Percentiles rank a stretch among this genome's conserved stretches.
Conservation (phyloP, 2,888 invertebrate genomes). For the Malacosoma neustria region DNA sequence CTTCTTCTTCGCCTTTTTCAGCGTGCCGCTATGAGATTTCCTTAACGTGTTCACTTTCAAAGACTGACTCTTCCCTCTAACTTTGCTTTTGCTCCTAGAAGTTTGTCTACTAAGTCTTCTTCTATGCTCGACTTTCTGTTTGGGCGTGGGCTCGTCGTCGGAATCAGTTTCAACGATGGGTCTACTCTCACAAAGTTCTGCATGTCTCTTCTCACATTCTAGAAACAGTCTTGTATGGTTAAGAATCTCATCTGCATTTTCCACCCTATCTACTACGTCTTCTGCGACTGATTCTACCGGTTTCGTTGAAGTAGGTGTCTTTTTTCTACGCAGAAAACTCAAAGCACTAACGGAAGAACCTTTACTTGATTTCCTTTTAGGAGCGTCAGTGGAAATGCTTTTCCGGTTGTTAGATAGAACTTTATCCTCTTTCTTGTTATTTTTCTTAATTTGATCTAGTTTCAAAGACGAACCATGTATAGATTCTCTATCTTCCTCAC, state of each 20-base stretch:
- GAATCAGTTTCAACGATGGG: conserved; percentile 51
- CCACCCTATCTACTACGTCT: conserved; percentile 35
- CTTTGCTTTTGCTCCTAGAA: conserved; percentile 65
- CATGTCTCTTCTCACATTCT: conserved; percentile 53
- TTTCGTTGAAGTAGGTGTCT: conserved; percentile 51
- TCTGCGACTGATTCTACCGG: conserved; percentile 57
- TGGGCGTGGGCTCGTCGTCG: conserved; percentile 51
- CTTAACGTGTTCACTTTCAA: conserved; percentile 59
- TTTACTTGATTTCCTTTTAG: conserved; percentile 62
- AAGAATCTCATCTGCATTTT: conserved; percentile 46
- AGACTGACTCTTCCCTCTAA: conserved; percentile 58
- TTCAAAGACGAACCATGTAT: conserved; percentile 52
- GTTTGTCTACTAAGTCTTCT: conserved; percentile 60
- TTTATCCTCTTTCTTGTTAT: conserved; percentile 58
- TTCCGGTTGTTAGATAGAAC: conserved; percentile 40
- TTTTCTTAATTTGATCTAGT: conserved; percentile 50
- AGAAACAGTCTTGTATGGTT: conserved; percentile 52
- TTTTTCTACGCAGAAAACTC: conserved; percentile 57
- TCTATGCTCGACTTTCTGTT: conserved; percentile 48
- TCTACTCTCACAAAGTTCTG: conserved; percentile 33
- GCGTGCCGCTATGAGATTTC: conserved; percentile 62
- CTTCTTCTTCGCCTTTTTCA: conserved; percentile 64
- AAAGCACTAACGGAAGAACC: conserved; percentile 59
- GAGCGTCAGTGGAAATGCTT: conserved; percentile 41
- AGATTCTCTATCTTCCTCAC: conserved; percentile 63